These are phyloP conservation scores for Pelvicachromis taeniatus DNA, from an alignment of 2,113 vertebrate species.

Conservation along the genomic window DNA sequence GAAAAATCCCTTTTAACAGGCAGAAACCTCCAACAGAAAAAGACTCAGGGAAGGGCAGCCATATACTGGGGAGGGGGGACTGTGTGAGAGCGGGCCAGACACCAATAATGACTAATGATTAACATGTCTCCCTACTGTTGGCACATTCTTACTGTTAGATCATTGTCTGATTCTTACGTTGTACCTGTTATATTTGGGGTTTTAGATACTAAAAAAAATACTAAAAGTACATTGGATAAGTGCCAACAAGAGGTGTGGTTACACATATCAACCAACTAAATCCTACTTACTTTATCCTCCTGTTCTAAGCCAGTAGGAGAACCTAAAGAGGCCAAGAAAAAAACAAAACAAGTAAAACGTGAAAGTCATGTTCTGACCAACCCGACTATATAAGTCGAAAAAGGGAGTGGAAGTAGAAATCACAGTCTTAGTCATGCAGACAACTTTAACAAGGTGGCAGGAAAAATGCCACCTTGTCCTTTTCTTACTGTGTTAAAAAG, in stretches of 20 bases:
- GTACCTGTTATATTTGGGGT: accelerated
- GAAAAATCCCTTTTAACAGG: no score
- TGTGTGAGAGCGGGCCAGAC: background rate
- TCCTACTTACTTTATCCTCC: background rate
- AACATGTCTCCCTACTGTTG: background rate
- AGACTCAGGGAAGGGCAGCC: no score
- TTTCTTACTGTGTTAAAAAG: background rate
- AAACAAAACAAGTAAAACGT: background rate
- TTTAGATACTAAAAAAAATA: background rate
- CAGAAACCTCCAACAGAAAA: no score
- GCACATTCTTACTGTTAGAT: background rate
- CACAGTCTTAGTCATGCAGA: background rate
- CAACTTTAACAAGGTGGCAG: background rate
- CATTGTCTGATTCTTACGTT: accelerated
- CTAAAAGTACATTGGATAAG: background rate
- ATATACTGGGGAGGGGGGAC: accelerated
- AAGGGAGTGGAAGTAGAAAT: background rate
- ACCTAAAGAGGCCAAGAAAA: background rate
- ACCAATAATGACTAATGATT: background rate
- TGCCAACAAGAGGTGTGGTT: background rate
- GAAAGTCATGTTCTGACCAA: background rate
- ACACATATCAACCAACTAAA: background rate
- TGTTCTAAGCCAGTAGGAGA: background rate
- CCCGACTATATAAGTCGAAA: background rate
- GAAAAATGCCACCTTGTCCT: background rate